Evolutionary conservation across 2,113 vertebrate species (phyloP).

Genomic region (Taxidea taxus): DNA sequence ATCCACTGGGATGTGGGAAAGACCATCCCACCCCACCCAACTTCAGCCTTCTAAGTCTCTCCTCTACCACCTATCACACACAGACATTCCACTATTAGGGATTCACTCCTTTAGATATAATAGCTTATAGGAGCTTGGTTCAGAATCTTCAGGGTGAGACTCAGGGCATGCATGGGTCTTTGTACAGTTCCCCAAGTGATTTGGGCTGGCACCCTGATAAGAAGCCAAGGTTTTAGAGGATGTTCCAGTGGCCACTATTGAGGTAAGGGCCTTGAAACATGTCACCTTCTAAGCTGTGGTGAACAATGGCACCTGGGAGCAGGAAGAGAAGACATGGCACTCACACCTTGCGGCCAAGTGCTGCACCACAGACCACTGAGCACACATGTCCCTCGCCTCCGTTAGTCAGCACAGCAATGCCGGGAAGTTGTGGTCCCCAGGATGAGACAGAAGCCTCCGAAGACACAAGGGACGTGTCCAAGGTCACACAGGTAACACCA

Average conservation of each 20-base stretch:
- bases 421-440: neutral
- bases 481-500: neutral
- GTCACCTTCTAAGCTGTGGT: neutral
- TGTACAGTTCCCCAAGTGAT: neutral
- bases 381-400: fast-evolving
- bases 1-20: too few species aligned
- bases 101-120: neutral
- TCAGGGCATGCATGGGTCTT: neutral
- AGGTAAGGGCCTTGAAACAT: neutral
- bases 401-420: neutral
- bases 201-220: neutral
- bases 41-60: neutral
- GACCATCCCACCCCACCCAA: neutral
- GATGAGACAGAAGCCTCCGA: neutral
- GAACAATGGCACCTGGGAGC: neutral
- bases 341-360: fast-evolving
- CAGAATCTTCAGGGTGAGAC: neutral
- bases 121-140: neutral
- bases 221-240: neutral
- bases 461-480: neutral
- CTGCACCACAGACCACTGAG: neutral
- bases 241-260: neutral
- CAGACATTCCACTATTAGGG: neutral
- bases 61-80: neutral
- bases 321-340: neutral